phyloP scores from a whole-genome alignment of 2,888 invertebrate genomes.

The Caenorhabditis plicata region DNA sequence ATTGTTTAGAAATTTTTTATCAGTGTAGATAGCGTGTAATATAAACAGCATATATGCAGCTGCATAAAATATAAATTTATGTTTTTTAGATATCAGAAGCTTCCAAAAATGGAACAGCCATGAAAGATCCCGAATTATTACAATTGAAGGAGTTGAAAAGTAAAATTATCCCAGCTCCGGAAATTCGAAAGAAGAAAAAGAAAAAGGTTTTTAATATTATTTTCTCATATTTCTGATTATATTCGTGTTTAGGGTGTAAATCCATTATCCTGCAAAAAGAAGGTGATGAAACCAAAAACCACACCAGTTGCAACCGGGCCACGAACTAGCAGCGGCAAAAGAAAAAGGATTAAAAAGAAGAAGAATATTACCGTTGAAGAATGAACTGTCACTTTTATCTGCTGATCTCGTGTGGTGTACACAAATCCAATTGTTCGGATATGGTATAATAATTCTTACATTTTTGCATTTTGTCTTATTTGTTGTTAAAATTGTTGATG shows the following conservation, averaged over 20 bases:
- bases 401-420: not conserved
- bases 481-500: constrained; percentile 1
- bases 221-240: too few relatives aligned
- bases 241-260: constrained; percentile 51
- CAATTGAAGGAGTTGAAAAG: constrained; percentile 29
- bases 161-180: constrained; percentile 2
- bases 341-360: constrained; percentile 31
- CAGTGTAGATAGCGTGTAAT: too few relatives aligned
- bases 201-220: too few relatives aligned
- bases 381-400: too few relatives aligned
- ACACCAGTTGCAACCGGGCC: constrained; percentile 21
- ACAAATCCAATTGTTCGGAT: too few relatives aligned
- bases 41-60: too few relatives aligned
- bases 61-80: not conserved
- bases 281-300: constrained; percentile 32
- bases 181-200: constrained; percentile 30
- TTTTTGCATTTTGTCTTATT: not conserved
- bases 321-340: constrained; percentile 33
- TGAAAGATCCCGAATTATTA: constrained; percentile 36
- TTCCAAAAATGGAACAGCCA: constrained; percentile 12
- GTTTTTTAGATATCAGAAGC: constrained; percentile 31
- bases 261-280: constrained; percentile 63
- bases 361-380: too few relatives aligned
- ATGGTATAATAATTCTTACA: not conserved
- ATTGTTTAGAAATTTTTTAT: too few relatives aligned